Conservation (phyloP, 2,888 invertebrate species). For the Campaea margaritaria region DNA sequence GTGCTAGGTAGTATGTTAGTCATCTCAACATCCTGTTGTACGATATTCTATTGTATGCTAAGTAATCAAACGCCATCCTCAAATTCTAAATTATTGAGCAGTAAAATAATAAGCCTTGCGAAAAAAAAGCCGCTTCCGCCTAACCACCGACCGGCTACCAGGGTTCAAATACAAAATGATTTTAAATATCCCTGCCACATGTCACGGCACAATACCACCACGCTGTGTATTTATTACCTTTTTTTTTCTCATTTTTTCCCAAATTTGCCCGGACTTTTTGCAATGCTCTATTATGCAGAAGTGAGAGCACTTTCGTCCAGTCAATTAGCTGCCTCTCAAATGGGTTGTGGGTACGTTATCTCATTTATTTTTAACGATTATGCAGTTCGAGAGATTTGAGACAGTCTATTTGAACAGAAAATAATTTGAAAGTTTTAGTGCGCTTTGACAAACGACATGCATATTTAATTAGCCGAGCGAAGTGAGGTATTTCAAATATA, state of each 20-base stretch:
- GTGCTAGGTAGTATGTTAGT: not conserved
- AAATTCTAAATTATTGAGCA: conserved; percentile 6
- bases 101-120: conserved; percentile 14
- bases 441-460: no score
- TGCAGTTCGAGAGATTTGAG: conserved; percentile 29
- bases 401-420: no score
- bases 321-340: conserved; percentile 60
- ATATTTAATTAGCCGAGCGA: no score
- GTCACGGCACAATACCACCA: conserved; percentile 51
- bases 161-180: conserved; percentile 39
- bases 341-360: conserved; percentile 48
- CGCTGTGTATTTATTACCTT: conserved; percentile 43
- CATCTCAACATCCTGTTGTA: not conserved
- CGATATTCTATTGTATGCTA: not conserved
- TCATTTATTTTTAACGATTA: conserved; percentile 45
- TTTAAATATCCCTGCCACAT: conserved; percentile 53
- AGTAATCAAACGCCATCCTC: not conserved
- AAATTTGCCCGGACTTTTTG: conserved; percentile 48
- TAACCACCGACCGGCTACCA: conserved; percentile 14
- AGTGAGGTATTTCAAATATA: no score
- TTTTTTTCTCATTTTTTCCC: conserved; percentile 43
- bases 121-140: conserved; percentile 31
- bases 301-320: conserved; percentile 67
- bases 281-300: conserved; percentile 49
- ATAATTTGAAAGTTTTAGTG: no score